Percentiles rank a stretch among this genome's conserved stretches.
These are phyloP conservation scores for Enteromius afrohamiltoni DNA, from an alignment of 2,797 vertebrate species.

Conservation along the genomic window DNA sequence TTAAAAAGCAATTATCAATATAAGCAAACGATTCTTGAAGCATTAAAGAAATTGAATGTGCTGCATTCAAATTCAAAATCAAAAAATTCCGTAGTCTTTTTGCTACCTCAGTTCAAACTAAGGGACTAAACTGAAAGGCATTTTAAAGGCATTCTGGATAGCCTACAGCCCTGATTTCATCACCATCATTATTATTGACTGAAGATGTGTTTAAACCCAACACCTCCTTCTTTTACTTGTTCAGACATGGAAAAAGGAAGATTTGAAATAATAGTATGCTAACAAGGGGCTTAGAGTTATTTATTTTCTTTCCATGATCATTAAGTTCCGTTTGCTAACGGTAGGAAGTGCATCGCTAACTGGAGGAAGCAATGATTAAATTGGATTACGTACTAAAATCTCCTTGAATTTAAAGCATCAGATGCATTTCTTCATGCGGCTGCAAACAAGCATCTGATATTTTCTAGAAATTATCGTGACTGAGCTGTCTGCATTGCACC, in stretches of 20 bases:
- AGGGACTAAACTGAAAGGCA: slow-evolving; percentile 54
- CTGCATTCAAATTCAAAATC: neutral
- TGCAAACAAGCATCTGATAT: slow-evolving; percentile 26
- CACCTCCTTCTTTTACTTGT: slow-evolving; percentile 4
- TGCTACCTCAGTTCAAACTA: slow-evolving; percentile 11
- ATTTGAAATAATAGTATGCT: slow-evolving; percentile 26
- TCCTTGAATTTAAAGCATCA: slow-evolving; percentile 26
- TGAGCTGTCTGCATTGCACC: slow-evolving; percentile 35
- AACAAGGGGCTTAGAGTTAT: slow-evolving; percentile 31
- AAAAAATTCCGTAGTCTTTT: neutral
- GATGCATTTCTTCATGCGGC: slow-evolving; percentile 30
- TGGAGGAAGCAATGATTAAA: slow-evolving; percentile 49
- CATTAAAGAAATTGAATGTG: neutral
- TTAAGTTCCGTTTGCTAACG: slow-evolving; percentile 42
- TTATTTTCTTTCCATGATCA: slow-evolving; percentile 47
- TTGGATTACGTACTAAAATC: slow-evolving; percentile 49
- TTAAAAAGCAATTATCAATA: neutral
- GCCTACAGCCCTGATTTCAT: slow-evolving; percentile 21
- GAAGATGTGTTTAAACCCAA: slow-evolving; percentile 14
- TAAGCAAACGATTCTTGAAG: neutral
- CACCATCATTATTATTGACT: slow-evolving; percentile 41
- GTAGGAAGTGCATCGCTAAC: slow-evolving; percentile 44
- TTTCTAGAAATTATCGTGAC: slow-evolving; percentile 28
- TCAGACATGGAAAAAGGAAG: neutral
- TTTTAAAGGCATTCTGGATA: slow-evolving; percentile 21